Conservation (phyloP, 2,888 invertebrate genomes). For the Lydus trimaculatus region DNA sequence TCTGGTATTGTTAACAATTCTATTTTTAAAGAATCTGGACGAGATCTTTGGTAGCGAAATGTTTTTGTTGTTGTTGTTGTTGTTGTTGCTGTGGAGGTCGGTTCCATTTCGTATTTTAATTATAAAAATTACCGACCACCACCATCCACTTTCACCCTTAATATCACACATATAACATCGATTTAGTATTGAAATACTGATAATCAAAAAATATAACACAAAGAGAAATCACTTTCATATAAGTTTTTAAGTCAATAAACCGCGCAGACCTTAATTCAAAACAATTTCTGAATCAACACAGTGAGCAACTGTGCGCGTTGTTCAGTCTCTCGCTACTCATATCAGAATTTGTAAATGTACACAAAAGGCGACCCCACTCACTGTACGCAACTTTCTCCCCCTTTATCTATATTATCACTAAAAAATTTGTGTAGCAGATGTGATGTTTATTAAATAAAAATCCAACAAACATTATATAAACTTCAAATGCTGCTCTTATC, state of each 20-base stretch:
- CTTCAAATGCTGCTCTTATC: too few relatives aligned
- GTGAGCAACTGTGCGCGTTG: neutral
- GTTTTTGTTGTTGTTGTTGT: neutral
- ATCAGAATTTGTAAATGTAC: neutral
- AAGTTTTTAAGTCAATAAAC: neutral
- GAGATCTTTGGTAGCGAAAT: conserved; percentile 19
- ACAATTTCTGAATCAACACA: neutral
- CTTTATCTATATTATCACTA: neutral
- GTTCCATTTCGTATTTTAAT: neutral
- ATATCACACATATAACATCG: neutral
- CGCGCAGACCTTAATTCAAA: neutral
- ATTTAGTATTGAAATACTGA: neutral
- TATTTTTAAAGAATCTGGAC: conserved; percentile 54
- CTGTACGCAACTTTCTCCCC: neutral
- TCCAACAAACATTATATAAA: too few relatives aligned
- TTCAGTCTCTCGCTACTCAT: neutral
- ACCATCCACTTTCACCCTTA: neutral
- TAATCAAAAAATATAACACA: neutral
- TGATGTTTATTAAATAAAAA: neutral
- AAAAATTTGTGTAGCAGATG: neutral
- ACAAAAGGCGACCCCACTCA: neutral
- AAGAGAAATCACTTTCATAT: conserved; percentile 1
- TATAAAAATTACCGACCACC: neutral
- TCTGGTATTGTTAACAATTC: conserved; percentile 54
- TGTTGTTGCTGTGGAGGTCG: neutral